A percentile compares a stretch with the other conserved stretches of the same genome.
phyloP scores from a whole-genome alignment of 2,113 vertebrate genomes.

The Sorex araneus region DNA sequence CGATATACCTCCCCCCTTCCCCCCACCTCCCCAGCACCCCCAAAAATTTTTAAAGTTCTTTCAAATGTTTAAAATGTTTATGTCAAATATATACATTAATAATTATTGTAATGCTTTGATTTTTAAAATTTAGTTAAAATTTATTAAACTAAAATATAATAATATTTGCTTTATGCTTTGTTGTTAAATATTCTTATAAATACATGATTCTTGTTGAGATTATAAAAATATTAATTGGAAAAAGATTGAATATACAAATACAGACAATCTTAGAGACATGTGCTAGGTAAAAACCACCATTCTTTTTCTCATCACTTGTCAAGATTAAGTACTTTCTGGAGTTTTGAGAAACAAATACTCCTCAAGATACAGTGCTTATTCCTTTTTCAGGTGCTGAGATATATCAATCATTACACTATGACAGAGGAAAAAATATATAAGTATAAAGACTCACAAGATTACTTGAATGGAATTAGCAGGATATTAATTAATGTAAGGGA shows the following conservation, averaged over 20 bases:
- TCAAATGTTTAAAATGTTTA: constrained; percentile 37
- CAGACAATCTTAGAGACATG: constrained; percentile 17
- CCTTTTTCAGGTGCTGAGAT: neutral
- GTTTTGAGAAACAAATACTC: constrained; percentile 5
- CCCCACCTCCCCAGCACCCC: no score
- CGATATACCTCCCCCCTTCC: no score
- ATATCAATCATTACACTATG: neutral
- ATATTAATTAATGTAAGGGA: neutral
- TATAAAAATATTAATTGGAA: constrained; percentile 57
- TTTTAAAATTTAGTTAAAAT: constrained; percentile 40
- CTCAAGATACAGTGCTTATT: neutral
- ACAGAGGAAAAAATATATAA: constrained; percentile 12
- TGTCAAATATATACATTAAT: neutral
- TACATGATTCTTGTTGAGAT: neutral
- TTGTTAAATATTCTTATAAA: no score
- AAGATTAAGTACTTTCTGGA: constrained; percentile 15
- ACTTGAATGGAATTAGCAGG: neutral
- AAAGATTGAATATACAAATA: constrained; percentile 16
- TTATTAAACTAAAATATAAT: neutral
- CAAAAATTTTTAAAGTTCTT: constrained; percentile 44
- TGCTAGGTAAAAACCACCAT: neutral
- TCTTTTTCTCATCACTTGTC: constrained; percentile 13
- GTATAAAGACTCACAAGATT: neutral
- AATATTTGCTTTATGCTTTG: constrained; percentile 17
- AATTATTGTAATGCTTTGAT: constrained; percentile 49